Percentiles rank a stretch among this genome's conserved stretches.
These are phyloP conservation scores for Parotocinclus haroldoi DNA, from an alignment of 2,797 vertebrate species.

Conservation along the genomic window DNA sequence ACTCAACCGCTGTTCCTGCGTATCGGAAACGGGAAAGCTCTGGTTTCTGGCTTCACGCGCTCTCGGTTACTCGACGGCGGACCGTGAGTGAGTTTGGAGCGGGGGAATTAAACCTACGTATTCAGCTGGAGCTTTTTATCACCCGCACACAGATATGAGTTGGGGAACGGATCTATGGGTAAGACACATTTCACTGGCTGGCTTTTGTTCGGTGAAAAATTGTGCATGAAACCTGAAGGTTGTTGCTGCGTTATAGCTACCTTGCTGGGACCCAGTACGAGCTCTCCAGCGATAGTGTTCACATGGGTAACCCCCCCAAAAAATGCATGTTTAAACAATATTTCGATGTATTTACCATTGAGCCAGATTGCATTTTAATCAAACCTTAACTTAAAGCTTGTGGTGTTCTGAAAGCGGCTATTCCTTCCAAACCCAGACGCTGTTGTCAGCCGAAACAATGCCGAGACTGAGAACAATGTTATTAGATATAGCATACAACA, in stretches of 20 bases:
- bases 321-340: too few relatives aligned
- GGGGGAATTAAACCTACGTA: slow-evolving; percentile 51
- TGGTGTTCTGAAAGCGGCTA: background rate
- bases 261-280: too few relatives aligned
- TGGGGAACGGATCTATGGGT: slow-evolving; percentile 87
- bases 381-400: too few relatives aligned
- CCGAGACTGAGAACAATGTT: background rate
- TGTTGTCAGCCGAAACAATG: slow-evolving; percentile 29
- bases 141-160: slow-evolving; percentile 69
- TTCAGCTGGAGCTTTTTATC: slow-evolving; percentile 55
- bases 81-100: slow-evolving; percentile 51
- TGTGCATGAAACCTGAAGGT: slow-evolving; percentile 18
- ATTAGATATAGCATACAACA: background rate
- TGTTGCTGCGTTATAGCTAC: slow-evolving; percentile 37
- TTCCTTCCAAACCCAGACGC: background rate
- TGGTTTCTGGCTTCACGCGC: slow-evolving; percentile 31
- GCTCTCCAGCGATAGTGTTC: too few relatives aligned
- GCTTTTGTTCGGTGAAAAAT: slow-evolving; percentile 28
- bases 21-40: slow-evolving; percentile 31
- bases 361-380: too few relatives aligned
- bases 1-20: background rate
- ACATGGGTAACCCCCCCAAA: too few relatives aligned
- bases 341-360: too few relatives aligned
- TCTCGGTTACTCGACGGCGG: slow-evolving; percentile 35
- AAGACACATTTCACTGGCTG: slow-evolving; percentile 48